Evolutionary conservation across 2,797 vertebrate genomes (phyloP).

Genomic region (Otus scops): DNA sequence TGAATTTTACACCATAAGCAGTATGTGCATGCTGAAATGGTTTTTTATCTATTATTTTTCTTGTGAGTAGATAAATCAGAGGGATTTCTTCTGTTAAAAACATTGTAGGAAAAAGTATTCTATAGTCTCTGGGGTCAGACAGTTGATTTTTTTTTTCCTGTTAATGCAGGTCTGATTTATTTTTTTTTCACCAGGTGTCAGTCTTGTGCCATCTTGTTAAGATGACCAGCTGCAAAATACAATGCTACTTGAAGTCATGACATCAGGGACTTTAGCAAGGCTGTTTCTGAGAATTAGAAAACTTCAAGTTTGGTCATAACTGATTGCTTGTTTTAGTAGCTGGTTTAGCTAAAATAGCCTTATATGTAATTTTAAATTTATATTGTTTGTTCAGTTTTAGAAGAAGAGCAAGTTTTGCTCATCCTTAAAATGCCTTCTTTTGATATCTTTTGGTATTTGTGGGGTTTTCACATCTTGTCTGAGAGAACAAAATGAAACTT

Average conservation of each 20-base stretch:
- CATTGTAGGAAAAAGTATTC: not conserved
- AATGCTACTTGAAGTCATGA: not conserved
- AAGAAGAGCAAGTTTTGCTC: not conserved
- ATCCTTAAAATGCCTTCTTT: not conserved
- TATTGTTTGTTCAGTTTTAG: not conserved
- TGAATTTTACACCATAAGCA: not conserved
- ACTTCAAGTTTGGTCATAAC: not conserved
- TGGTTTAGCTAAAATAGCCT: not conserved
- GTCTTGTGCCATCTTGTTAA: not conserved
- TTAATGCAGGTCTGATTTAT: not conserved
- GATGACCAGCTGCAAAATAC: not conserved
- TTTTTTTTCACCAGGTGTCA: slow-evolving; percentile 41
- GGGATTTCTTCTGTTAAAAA: not conserved
- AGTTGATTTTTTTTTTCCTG: not conserved
- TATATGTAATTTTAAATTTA: not conserved
- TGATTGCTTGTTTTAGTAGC: not conserved
- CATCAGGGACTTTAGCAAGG: not conserved
- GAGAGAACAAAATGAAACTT: not conserved
- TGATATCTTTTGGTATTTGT: not conserved
- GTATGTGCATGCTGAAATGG: not conserved
- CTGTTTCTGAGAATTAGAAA: not conserved
- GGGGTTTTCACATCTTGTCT: not conserved
- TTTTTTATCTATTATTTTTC: not conserved
- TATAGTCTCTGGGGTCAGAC: not conserved
- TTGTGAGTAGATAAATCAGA: not conserved